Base-by-base conservation (phyloP, 2,797 vertebrate genomes). In the Poecile montanus region DNA sequence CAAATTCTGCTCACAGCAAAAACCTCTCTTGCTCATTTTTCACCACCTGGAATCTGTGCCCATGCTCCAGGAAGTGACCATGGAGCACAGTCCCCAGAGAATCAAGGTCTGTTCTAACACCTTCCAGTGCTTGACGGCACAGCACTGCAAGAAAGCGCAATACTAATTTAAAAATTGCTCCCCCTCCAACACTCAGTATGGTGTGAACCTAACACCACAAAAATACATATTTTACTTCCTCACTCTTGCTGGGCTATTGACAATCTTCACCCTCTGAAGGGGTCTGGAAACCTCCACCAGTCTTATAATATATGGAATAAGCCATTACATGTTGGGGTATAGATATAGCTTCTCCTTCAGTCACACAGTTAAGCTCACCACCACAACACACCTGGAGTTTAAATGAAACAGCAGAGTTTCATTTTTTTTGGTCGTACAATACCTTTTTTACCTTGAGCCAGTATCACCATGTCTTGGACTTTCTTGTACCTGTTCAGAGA, bases 401-500 rank as follows among this genome's bases (percentile, higher is more conserved):
- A 65, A 91, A 77, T 15, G 29, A 22, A 44, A n/a, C 11, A 79
- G 42, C 3, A 61, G 20, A 53, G 16, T 44, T 85, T 15, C 2
- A 18, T 44, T 29, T 45, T 65, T 30, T 36, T 75, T 36, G 51
- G 50, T 38, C 62, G 67, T 32, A 56, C 66, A 63, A 79, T 94
- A 99, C 99, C 99, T 99, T 98, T 99, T 96, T 98, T 98, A 38
- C 98, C 98, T 93, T 99, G 99, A 88, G 98, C 98, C 40, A 98
- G 96, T 95, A 98, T 98, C 92, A 99, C 99, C 97, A 99, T 98
- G 73, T 99, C 99, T 93, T 99, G 99, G 83, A 99, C 99, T 94
- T 99, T 99, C 97, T 99, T 99, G 95, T 99, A 99, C 48, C 98
- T 98, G 85, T 98, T 97, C 72, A 99, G 97, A 40, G 99, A 99